Evolutionary conservation across 2,797 vertebrate species (phyloP).

Genomic region (Australoheros facetus): DNA sequence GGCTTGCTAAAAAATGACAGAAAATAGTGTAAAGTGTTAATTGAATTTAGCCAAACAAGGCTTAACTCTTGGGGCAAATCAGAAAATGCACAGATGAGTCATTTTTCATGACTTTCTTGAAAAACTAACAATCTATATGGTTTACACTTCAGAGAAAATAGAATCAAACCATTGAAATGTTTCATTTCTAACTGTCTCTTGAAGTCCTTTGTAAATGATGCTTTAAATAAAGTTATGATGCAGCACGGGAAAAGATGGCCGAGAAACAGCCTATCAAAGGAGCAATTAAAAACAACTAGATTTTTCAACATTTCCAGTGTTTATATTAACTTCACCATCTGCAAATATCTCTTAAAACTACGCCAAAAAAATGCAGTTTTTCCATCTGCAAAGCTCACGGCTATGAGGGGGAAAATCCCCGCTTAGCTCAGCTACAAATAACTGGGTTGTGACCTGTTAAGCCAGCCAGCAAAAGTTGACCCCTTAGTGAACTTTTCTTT

Average conservation of each 20-base stretch:
- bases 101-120: too few relatives aligned
- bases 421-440: not conserved
- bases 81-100: not conserved
- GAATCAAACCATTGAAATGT: too few relatives aligned
- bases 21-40: not conserved
- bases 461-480: not conserved
- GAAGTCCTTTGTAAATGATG: not conserved
- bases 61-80: not conserved
- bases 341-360: not conserved
- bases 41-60: not conserved
- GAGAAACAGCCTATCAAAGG: not conserved
- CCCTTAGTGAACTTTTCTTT: not conserved
- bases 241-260: not conserved
- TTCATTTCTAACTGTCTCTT: not conserved
- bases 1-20: not conserved
- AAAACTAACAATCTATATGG: too few relatives aligned
- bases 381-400: too few relatives aligned
- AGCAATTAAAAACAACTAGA: accelerated
- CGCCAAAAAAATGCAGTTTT: not conserved
- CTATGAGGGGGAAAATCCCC: too few relatives aligned
- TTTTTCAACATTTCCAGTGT: not conserved
- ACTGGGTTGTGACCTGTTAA: not conserved
- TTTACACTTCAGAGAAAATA: too few relatives aligned
- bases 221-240: not conserved
- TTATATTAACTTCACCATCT: not conserved